Conservation (phyloP, 2,797 vertebrate genomes). For the Florisuga fusca region DNA sequence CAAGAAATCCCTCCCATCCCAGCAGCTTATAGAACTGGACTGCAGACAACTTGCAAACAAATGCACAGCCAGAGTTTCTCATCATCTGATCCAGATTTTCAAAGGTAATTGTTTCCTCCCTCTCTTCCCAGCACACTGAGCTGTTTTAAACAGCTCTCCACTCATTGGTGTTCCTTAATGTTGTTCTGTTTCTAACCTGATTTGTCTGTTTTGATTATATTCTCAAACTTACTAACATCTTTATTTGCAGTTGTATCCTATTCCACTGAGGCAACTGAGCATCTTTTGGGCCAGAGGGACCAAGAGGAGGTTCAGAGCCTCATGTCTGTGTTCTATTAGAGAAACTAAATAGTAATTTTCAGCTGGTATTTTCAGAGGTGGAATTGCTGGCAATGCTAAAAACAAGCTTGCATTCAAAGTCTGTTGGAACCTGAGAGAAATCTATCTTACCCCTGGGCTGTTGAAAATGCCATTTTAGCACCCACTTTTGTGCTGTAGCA, state of each 20-base stretch:
- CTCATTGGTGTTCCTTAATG: background rate
- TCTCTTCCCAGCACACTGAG: background rate
- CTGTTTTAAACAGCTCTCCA: background rate
- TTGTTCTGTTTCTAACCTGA: background rate
- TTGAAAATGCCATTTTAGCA: background rate
- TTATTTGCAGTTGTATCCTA: background rate
- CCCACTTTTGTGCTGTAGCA: background rate
- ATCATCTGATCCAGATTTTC: conserved; percentile 16
- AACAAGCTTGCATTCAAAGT: background rate
- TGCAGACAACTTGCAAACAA: background rate
- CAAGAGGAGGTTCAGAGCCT: background rate
- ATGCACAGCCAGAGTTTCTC: background rate
- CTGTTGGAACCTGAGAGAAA: background rate
- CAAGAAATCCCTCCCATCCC: background rate
- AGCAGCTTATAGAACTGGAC: background rate
- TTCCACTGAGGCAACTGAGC: background rate
- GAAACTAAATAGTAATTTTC: background rate
- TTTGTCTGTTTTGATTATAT: background rate
- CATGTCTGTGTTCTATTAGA: background rate
- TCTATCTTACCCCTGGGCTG: background rate
- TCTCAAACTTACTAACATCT: background rate
- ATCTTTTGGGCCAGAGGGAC: background rate
- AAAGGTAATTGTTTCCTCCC: background rate
- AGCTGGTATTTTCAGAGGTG: background rate
- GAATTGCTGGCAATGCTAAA: background rate